Percentiles rank a stretch among this genome's conserved stretches.
These are phyloP conservation scores for Silurus glanis DNA, from an alignment of 2,113 vertebrate genomes.

Conservation along the genomic window DNA sequence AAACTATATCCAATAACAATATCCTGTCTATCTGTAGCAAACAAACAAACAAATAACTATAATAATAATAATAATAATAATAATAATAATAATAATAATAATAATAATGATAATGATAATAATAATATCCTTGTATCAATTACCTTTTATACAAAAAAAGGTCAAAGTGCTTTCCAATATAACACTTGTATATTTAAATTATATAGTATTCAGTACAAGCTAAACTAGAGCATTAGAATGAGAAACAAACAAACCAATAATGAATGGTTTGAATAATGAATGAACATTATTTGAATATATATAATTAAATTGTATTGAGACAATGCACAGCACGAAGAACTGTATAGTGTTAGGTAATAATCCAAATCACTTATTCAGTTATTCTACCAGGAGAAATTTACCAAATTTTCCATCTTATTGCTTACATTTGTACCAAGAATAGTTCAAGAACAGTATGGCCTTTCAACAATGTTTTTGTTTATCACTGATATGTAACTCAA, in stretches of 20 bases:
- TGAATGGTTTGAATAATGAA: not conserved
- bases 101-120: not conserved
- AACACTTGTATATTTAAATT: not conserved
- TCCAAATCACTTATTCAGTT: too few species aligned
- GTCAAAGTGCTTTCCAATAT: not conserved
- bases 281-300: not conserved
- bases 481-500: too few species aligned
- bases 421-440: too few species aligned
- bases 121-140: not conserved
- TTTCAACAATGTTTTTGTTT: too few species aligned
- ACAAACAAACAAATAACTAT: too few species aligned
- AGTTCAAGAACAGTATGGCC: too few species aligned
- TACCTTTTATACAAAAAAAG: not conserved
- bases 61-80: too few species aligned
- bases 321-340: not conserved
- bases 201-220: not conserved
- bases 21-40: too few species aligned
- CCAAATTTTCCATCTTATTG: too few species aligned
- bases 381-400: too few species aligned
- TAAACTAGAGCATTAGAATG: not conserved
- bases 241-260: not conserved
- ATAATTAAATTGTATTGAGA: not conserved
- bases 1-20: too few species aligned
- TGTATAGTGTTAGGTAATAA: too few species aligned
- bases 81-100: not conserved